phyloP scores from a whole-genome alignment of 2,113 vertebrate genomes.

The Eidolon helvum region DNA sequence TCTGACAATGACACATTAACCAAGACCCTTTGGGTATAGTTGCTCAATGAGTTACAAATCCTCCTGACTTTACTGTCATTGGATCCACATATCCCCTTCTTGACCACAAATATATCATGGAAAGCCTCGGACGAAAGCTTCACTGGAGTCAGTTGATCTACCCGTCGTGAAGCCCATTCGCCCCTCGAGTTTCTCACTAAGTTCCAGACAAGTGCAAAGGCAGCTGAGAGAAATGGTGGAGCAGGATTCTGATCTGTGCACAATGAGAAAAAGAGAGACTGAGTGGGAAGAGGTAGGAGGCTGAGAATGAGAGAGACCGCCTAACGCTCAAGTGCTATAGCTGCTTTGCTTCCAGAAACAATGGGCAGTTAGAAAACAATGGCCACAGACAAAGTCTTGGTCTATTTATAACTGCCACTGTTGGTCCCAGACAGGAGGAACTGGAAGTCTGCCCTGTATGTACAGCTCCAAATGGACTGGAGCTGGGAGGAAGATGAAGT shows the following conservation, averaged over 20 bases:
- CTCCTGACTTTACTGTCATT: not conserved
- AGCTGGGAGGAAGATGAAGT: conserved; percentile 74
- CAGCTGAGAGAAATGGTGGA: not conserved
- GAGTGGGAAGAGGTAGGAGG: no score
- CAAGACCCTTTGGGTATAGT: not conserved
- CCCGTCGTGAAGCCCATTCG: not conserved
- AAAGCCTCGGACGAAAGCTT: not conserved
- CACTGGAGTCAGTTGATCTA: not conserved
- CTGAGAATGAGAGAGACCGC: not conserved
- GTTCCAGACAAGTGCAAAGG: not conserved
- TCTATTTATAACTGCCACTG: conserved; percentile 78
- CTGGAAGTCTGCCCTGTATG: conserved; percentile 74
- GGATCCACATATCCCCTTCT: not conserved
- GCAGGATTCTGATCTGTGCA: not conserved
- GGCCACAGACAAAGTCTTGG: conserved; percentile 67
- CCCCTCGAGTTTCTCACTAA: not conserved
- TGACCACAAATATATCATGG: conserved; percentile 12
- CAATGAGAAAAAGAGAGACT: not conserved
- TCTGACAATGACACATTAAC: not conserved
- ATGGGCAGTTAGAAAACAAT: conserved; percentile 74
- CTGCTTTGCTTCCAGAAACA: conserved; percentile 68
- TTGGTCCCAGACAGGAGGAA: conserved; percentile 76
- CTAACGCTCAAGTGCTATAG: not conserved
- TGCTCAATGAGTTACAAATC: conserved; percentile 40
- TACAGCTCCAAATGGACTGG: conserved; percentile 67